phyloP scores from a whole-genome alignment of 2,888 invertebrate genomes.

The Villa cingulata region DNA sequence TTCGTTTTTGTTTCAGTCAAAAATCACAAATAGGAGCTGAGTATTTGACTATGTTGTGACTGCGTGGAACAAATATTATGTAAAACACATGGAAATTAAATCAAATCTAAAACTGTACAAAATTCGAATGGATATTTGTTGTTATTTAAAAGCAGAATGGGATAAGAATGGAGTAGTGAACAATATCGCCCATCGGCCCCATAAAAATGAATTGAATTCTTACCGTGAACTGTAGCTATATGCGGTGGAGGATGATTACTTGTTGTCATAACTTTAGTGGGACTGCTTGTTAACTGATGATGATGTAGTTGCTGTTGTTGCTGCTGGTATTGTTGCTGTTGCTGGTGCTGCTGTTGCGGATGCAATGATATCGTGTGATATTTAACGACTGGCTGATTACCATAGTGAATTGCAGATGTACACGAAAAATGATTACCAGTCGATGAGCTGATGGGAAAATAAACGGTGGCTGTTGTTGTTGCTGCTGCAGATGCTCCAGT shows the following conservation, averaged over 20 bases:
- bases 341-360: constrained; percentile 16
- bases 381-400: constrained; percentile 29
- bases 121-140: too few species aligned
- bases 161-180: too few species aligned
- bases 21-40: too few species aligned
- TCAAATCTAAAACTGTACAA: too few species aligned
- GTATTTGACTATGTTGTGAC: too few species aligned
- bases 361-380: constrained; percentile 35
- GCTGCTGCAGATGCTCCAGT: constrained; percentile 8
- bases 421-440: constrained; percentile 12
- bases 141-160: too few species aligned
- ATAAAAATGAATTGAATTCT: constrained; percentile 19
- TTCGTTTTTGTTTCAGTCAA: too few species aligned
- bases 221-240: constrained; percentile 34
- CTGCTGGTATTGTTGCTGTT: constrained; percentile 9
- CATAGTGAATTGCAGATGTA: constrained; percentile 16
- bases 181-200: too few species aligned
- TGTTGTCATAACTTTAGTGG: constrained; percentile 5
- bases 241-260: constrained; percentile 16
- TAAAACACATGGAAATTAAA: too few species aligned
- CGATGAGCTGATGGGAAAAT: constrained; percentile 25
- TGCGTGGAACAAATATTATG: too few species aligned
- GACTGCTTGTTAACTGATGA: constrained; percentile 10
- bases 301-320: constrained; percentile 7
- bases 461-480: constrained; percentile 27